Evolutionary conservation across 2,888 invertebrate genomes (phyloP).

Genomic region (Oscheius myriophilus): DNA sequence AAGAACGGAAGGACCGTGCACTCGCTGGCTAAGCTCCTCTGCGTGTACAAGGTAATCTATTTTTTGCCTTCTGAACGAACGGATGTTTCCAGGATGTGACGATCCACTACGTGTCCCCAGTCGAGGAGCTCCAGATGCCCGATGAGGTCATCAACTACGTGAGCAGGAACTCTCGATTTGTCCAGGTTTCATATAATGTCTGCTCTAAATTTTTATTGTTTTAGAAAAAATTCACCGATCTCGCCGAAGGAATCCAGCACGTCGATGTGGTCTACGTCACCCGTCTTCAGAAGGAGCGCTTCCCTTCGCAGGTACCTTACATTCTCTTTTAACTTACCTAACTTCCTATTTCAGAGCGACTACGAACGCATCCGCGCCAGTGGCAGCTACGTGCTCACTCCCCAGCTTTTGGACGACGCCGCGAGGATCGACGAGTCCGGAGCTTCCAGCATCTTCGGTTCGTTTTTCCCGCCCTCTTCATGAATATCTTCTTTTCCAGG

Average conservation of each 20-base stretch:
- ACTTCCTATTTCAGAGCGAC: neutral
- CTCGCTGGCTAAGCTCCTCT: constrained; percentile 90
- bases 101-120: constrained; percentile 88
- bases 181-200: constrained; percentile 75
- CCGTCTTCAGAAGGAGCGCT: constrained; percentile 84
- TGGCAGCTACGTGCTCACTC: constrained; percentile 89
- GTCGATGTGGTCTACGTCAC: constrained; percentile 99
- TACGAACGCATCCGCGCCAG: constrained; percentile 40
- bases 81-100: constrained; percentile 75
- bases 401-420: constrained; percentile 87
- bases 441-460: constrained; percentile 19
- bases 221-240: constrained; percentile 66
- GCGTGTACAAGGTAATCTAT: constrained; percentile 82
- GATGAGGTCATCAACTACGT: constrained; percentile 84
- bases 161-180: constrained; percentile 79
- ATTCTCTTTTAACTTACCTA: too few species aligned
- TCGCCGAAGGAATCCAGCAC: constrained; percentile 87
- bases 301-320: constrained; percentile 17
- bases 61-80: neutral
- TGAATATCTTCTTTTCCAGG: constrained; percentile 26
- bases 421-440: constrained; percentile 32
- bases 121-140: constrained; percentile 86
- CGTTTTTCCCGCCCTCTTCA: neutral
- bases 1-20: constrained; percentile 98
- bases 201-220: constrained; percentile 7